Conservation (phyloP, 2,888 invertebrate genomes). For the Sceliomorpha sp. region DNA sequence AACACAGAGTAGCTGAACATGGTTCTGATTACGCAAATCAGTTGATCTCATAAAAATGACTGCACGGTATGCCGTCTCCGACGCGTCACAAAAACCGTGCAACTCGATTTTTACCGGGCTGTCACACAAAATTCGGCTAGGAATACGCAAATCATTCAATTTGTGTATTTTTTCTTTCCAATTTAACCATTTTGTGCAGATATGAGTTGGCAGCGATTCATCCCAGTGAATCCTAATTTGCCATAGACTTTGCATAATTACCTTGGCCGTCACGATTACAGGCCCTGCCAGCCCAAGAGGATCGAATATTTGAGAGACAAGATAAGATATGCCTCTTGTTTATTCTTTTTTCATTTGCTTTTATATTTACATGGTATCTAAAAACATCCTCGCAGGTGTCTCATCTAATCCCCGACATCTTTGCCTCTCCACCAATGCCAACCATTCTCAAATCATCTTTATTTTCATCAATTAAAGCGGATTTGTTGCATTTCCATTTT, state of each 20-base stretch:
- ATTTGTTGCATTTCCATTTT: constrained; percentile 15
- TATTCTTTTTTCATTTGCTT: no score
- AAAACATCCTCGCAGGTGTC: constrained; percentile 3
- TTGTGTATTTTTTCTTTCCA: constrained; percentile 25
- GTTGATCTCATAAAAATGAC: constrained; percentile 1
- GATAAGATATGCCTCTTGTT: no score
- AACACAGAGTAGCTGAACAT: constrained; percentile 5
- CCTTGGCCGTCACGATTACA: constrained; percentile 5
- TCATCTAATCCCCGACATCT: constrained; percentile 10
- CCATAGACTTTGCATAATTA: constrained; percentile 19
- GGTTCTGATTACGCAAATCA: neutral
- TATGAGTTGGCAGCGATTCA: constrained; percentile 9
- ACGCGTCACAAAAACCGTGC: constrained; percentile 51
- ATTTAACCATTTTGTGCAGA: neutral
- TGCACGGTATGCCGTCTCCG: neutral
- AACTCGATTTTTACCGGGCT: constrained; percentile 29
- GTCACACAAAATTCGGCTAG: constrained; percentile 29
- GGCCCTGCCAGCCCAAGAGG: constrained; percentile 17
- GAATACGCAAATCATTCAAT: constrained; percentile 42
- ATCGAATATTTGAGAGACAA: constrained; percentile 11
- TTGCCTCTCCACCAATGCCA: constrained; percentile 4
- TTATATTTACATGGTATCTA: neutral
- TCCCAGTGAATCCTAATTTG: constrained; percentile 9
- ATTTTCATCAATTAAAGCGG: neutral
- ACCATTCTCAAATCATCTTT: neutral